Conservation (phyloP, 2,113 vertebrate species). For the Setophaga kirtlandii region DNA sequence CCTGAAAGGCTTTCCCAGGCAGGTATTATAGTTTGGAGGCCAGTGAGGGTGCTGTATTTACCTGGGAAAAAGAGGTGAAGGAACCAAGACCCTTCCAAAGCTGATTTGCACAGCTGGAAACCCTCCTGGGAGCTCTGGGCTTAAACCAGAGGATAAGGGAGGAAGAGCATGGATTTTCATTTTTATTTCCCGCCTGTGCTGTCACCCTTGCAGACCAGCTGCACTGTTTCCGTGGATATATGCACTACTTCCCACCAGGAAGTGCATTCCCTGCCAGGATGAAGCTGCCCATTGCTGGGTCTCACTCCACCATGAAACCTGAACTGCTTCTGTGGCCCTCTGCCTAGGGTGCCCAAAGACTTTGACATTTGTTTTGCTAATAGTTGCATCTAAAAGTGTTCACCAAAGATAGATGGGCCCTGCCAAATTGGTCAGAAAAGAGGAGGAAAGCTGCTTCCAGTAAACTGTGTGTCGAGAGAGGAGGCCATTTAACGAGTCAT, state of each 20-base stretch:
- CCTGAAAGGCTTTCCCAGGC: not conserved
- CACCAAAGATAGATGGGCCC: not conserved
- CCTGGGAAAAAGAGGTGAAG: not conserved
- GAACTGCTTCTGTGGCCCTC: accelerated
- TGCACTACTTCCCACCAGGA: not conserved
- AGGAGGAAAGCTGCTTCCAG: not conserved
- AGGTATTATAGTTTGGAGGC: not conserved
- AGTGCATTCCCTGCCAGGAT: accelerated
- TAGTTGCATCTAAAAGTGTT: not conserved
- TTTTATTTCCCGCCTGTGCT: not conserved
- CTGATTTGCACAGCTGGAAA: not conserved
- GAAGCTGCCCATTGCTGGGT: not conserved
- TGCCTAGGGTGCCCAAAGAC: not conserved
- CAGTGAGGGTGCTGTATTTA: not conserved
- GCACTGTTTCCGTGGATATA: accelerated
- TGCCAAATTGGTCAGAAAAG: not conserved
- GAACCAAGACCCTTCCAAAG: not conserved
- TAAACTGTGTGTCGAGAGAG: not conserved
- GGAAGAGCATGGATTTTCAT: not conserved
- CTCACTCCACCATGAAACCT: not conserved
- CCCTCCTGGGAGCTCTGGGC: not conserved
- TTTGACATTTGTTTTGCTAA: not conserved
- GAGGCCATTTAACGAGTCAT: not conserved
- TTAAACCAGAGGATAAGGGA: not conserved
- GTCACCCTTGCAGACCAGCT: not conserved